Evolutionary conservation across 2,797 vertebrate genomes (phyloP).

Genomic region (Muscicapa comitata): DNA sequence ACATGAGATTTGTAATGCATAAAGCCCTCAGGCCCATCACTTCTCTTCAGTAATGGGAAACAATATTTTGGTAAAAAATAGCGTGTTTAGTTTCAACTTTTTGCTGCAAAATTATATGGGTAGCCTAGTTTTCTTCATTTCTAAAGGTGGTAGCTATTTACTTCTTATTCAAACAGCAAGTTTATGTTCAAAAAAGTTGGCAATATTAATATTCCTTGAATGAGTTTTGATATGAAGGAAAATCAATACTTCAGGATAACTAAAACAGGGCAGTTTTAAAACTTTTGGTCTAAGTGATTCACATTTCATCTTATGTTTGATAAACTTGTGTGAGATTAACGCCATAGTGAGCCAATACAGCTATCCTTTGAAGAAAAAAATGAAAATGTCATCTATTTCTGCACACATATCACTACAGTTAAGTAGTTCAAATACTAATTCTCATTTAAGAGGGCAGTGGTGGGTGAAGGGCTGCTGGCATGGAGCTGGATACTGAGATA

Average conservation of each 20-base stretch:
- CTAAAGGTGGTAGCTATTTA: not conserved
- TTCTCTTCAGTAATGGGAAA: conserved; percentile 76
- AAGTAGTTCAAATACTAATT: not conserved
- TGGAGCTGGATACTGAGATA: not conserved
- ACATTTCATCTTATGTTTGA: not conserved
- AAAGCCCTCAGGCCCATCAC: conserved; percentile 72
- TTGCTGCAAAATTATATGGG: conserved; percentile 66
- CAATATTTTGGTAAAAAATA: conserved; percentile 79
- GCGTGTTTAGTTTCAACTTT: conserved; percentile 75
- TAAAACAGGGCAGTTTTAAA: not conserved
- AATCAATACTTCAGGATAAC: not conserved
- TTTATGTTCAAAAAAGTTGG: not conserved
- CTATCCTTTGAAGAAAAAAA: not conserved
- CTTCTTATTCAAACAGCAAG: conserved; percentile 31
- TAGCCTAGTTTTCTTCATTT: conserved; percentile 49
- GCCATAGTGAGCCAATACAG: not conserved
- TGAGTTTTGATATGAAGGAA: conserved; percentile 8
- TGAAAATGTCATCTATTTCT: not conserved
- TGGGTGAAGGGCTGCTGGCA: not conserved
- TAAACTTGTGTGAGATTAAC: not conserved
- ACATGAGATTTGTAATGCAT: conserved; percentile 81
- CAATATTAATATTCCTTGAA: not conserved
- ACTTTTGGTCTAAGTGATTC: not conserved
- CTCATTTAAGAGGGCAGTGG: not conserved
- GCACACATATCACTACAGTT: not conserved